Evolutionary conservation across 1,140 invertebrate genomes (phyloP).

Genomic region (Oryzaephilus surinamensis): DNA sequence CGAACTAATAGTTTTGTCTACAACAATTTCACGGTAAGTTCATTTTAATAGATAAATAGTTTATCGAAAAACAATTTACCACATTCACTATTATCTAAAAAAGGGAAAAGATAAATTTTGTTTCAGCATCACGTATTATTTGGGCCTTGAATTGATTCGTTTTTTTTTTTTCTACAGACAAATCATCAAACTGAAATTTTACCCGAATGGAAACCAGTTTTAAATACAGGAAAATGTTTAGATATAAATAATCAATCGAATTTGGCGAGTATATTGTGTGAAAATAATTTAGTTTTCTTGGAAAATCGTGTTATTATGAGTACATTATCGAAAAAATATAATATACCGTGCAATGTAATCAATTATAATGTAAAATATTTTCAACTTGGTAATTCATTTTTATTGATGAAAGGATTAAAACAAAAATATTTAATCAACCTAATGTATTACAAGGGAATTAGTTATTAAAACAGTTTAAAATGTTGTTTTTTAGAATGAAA

Average conservation of each 20-base stretch:
- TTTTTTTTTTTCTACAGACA: neutral
- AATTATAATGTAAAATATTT: constrained; percentile 19
- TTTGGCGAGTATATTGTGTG: constrained; percentile 23
- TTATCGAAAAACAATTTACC: too few relatives aligned
- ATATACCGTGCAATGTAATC: constrained; percentile 19
- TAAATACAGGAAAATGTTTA: constrained; percentile 24
- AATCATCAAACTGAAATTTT: constrained; percentile 11
- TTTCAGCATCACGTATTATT: neutral
- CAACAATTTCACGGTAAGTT: constrained; percentile 27
- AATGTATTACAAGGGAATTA: constrained; percentile 16
- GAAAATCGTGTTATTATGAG: constrained; percentile 27
- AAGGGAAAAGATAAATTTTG: too few relatives aligned
- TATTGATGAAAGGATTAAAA: constrained; percentile 17
- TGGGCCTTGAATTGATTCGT: neutral
- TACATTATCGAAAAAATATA: constrained; percentile 14
- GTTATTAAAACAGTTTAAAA: constrained; percentile 2
- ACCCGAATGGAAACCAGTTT: constrained; percentile 21
- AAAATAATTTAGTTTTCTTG: constrained; percentile 22
- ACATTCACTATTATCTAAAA: too few relatives aligned
- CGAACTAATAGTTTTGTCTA: constrained; percentile 30
- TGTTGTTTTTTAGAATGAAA: constrained; percentile 20
- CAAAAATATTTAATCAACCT: constrained; percentile 15
- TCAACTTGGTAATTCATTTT: constrained; percentile 20
- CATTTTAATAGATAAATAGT: constrained; percentile 3
- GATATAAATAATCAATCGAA: constrained; percentile 20